A percentile compares a stretch with the other conserved stretches of the same genome.
These are phyloP conservation scores for Bombyx huttoni DNA, from an alignment of 2,888 invertebrate species.

Conservation along the genomic window DNA sequence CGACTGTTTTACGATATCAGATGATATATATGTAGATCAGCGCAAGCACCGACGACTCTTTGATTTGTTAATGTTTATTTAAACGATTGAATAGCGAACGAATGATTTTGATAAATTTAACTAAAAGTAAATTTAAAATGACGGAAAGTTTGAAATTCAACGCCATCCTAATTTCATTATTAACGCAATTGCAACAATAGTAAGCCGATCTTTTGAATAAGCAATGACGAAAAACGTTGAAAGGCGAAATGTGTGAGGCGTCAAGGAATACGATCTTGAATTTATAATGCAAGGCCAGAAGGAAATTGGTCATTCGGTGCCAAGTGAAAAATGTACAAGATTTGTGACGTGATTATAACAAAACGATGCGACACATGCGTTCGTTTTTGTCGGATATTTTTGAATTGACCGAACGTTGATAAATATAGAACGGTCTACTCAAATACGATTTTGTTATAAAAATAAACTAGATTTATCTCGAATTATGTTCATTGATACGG, in stretches of 20 bases:
- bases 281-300: constrained; percentile 45
- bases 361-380: constrained; percentile 35
- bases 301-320: constrained; percentile 43
- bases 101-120: no score
- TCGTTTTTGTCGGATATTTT: constrained; percentile 2
- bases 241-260: constrained; percentile 24
- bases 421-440: constrained; percentile 9
- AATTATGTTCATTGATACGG: constrained; percentile 7
- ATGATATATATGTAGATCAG: no score
- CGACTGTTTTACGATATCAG: no score
- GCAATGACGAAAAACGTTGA: constrained; percentile 3
- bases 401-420: background rate
- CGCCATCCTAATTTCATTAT: no score
- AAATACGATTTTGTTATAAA: background rate
- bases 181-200: background rate
- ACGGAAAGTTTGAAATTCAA: no score
- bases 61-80: no score
- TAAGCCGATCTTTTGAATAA: constrained; percentile 6
- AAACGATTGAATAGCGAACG: no score
- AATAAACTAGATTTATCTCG: constrained; percentile 1
- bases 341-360: constrained; percentile 51
- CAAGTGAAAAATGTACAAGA: constrained; percentile 42
- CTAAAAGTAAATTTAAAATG: no score
- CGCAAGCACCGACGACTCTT: no score
- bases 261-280: constrained; percentile 37